Percentiles rank a stretch among this genome's conserved stretches.
Evolutionary conservation across 2,113 vertebrate species (phyloP).

Genomic region (Picathartes gymnocephalus): DNA sequence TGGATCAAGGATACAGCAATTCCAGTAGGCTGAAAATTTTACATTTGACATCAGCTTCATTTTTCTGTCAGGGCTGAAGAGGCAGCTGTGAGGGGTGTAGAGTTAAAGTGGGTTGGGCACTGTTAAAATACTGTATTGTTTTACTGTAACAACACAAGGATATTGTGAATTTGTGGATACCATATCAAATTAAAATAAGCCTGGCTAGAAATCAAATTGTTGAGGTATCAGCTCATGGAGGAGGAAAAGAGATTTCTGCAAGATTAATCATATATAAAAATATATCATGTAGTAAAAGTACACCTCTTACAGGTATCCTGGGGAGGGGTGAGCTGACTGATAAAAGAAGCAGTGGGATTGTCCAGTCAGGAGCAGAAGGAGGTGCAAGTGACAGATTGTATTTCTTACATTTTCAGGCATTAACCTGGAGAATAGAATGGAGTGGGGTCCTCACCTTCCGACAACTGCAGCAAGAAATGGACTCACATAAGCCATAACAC

Average conservation of each 20-base stretch:
- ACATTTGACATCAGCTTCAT: constrained; percentile 3
- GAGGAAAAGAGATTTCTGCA: not conserved
- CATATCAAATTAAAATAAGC: not conserved
- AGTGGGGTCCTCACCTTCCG: not conserved
- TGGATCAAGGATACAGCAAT: not conserved
- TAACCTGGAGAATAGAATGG: not conserved
- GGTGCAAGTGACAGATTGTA: not conserved
- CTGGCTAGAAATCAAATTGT: not conserved
- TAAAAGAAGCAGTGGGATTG: not conserved
- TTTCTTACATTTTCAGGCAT: not conserved
- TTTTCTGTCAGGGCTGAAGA: not conserved
- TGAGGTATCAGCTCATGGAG: not conserved
- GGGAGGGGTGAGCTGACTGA: not conserved
- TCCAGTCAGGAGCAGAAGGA: not conserved
- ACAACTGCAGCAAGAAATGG: not conserved
- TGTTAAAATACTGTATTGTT: not conserved
- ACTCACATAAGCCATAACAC: constrained; percentile 19
- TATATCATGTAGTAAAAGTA: not conserved
- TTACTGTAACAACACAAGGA: not conserved
- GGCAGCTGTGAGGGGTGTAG: not conserved
- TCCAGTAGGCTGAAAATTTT: constrained; percentile 30
- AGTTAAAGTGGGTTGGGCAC: not conserved
- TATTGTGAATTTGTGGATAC: not conserved
- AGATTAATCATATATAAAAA: not conserved
- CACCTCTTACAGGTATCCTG: not conserved